phyloP scores from a whole-genome alignment of 2,797 vertebrate species.

The Coregonus ussuriensis region DNA sequence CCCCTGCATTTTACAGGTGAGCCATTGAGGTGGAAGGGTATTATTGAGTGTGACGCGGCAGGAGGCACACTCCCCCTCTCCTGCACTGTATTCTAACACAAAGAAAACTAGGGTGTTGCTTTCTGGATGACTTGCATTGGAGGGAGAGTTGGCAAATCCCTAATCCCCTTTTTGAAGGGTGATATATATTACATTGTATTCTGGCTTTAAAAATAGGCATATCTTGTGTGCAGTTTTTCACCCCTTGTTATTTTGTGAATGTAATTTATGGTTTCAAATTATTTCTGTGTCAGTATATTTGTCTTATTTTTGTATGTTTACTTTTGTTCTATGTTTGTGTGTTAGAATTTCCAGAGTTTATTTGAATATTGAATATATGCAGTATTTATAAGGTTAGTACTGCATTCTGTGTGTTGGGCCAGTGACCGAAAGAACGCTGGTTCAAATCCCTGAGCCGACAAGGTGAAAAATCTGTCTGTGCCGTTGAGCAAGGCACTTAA shows the following conservation, averaged over 20 bases:
- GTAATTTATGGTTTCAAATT: conserved; percentile 61
- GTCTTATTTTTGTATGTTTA: conserved; percentile 64
- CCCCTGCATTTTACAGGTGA: conserved; percentile 22
- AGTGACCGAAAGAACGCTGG: too few relatives aligned
- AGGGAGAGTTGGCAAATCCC: background rate
- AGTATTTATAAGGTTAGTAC: conserved; percentile 61
- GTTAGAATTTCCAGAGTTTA: conserved; percentile 50
- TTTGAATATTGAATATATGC: conserved; percentile 63
- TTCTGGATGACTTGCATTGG: conserved; percentile 38
- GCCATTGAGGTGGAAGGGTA: conserved; percentile 26
- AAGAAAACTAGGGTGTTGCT: conserved; percentile 15
- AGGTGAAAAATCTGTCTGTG: too few relatives aligned
- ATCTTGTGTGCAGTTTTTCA: background rate
- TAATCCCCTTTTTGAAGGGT: background rate
- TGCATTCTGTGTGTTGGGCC: conserved; percentile 47
- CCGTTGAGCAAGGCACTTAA: too few relatives aligned
- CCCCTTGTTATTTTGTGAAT: conserved; percentile 63
- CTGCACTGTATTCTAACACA: conserved; percentile 36
- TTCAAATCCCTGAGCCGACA: too few relatives aligned
- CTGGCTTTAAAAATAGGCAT: background rate
- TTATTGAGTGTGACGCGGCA: conserved; percentile 5
- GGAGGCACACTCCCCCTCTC: conserved; percentile 9
- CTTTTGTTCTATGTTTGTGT: conserved; percentile 61
- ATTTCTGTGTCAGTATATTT: conserved; percentile 52
- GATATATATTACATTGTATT: too few relatives aligned